These are phyloP conservation scores for Xanthorhoe designata DNA, from an alignment of 2,888 invertebrate genomes.

Conservation along the genomic window DNA sequence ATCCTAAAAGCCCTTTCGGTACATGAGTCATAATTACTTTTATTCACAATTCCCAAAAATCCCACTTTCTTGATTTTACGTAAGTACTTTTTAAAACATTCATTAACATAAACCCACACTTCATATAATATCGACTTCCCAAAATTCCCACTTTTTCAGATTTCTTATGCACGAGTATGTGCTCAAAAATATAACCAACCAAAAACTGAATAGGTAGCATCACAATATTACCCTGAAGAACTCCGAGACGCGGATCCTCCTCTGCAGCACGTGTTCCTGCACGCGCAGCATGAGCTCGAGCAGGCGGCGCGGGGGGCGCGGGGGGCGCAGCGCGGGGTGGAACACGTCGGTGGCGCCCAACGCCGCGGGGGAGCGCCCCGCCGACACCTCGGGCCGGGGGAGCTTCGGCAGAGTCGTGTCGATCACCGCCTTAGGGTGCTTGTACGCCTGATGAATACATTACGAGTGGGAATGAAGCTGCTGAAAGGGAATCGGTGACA, in stretches of 20 bases:
- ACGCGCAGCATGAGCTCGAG: conserved; percentile 86
- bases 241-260: conserved; percentile 87
- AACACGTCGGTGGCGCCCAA: conserved; percentile 57
- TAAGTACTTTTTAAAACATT: no score
- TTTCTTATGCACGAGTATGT: no score
- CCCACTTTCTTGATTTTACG: no score
- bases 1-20: no score
- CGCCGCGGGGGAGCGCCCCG: conserved; percentile 71
- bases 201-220: no score
- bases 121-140: no score
- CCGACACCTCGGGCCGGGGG: conserved; percentile 88
- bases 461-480: background rate
- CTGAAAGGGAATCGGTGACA: no score
- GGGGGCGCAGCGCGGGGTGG: conserved; percentile 70
- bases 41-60: no score
- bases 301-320: conserved; percentile 76
- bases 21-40: no score
- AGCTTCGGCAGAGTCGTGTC: conserved; percentile 89
- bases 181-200: background rate
- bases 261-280: conserved; percentile 88
- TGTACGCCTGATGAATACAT: conserved; percentile 62
- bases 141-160: no score
- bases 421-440: conserved; percentile 87
- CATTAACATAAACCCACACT: no score
- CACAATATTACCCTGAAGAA: conserved; percentile 87